Percentiles rank a stretch among this genome's conserved stretches.
These are phyloP conservation scores for Camelus bactrianus DNA, from an alignment of 2,113 vertebrate species.

Conservation along the genomic window DNA sequence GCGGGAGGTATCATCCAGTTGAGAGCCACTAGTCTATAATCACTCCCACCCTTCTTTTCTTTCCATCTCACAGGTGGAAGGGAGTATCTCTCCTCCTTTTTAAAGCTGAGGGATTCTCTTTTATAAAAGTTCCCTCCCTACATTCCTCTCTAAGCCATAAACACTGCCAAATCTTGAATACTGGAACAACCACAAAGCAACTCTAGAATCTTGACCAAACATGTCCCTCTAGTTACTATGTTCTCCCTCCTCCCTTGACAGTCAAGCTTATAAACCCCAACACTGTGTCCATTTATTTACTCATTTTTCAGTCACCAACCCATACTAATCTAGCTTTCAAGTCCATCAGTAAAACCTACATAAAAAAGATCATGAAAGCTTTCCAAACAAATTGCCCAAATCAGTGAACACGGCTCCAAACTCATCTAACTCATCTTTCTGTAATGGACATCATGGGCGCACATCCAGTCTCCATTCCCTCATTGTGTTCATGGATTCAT, in stretches of 20 bases:
- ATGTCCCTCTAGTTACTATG: neutral
- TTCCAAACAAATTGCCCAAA: conserved; percentile 57
- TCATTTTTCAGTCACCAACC: conserved; percentile 2
- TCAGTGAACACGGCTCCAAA: neutral
- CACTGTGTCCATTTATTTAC: neutral
- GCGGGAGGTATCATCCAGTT: neutral
- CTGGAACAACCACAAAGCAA: conserved; percentile 21
- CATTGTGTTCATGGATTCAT: conserved; percentile 5
- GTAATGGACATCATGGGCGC: neutral
- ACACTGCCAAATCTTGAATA: neutral
- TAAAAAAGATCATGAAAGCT: neutral
- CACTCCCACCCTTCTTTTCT: neutral
- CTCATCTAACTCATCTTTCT: conserved; percentile 35
- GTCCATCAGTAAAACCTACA: conserved; percentile 53
- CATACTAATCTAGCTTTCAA: neutral
- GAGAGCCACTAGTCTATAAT: neutral
- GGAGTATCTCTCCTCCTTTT: neutral
- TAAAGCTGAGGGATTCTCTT: conserved; percentile 17
- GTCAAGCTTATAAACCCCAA: neutral
- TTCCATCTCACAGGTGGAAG: conserved; percentile 6
- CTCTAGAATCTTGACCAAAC: conserved; percentile 50
- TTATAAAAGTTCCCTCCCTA: conserved; percentile 8
- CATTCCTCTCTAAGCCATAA: neutral
- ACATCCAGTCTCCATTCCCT: neutral
- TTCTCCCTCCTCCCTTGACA: conserved; percentile 30